These are phyloP conservation scores for Australoheros scitulus DNA, from an alignment of 2,113 vertebrate genomes.

Conservation along the genomic window DNA sequence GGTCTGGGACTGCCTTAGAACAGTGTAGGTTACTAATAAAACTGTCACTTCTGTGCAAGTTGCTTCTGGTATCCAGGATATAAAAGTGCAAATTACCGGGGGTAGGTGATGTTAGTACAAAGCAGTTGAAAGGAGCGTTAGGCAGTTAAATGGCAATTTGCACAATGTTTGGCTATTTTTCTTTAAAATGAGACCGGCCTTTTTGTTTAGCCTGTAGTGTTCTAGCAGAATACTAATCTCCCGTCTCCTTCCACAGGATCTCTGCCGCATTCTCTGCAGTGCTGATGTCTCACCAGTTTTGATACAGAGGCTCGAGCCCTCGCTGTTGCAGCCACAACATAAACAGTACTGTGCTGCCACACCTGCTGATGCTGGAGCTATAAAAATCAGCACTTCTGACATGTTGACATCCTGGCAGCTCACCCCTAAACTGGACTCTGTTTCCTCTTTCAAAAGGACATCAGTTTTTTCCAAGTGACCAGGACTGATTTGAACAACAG, in stretches of 20 bases:
- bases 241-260: conserved; percentile 28
- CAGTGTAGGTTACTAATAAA: neutral
- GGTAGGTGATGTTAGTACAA: neutral
- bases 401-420: conserved; percentile 34
- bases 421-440: neutral
- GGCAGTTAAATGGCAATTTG: neutral
- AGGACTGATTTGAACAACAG: neutral
- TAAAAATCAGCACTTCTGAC: conserved; percentile 12
- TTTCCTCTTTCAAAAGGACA: neutral
- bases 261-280: neutral
- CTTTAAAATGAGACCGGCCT: neutral
- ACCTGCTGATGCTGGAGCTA: neutral
- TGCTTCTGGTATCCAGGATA: neutral
- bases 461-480: neutral
- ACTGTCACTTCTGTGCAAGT: neutral
- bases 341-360: neutral
- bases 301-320: neutral
- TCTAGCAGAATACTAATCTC: neutral
- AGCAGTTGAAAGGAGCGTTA: neutral
- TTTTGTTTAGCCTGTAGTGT: neutral
- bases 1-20: neutral
- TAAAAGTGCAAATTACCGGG: neutral
- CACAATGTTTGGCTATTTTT: neutral
- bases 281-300: neutral
- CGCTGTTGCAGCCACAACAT: neutral